Conservation (phyloP, 1,140 invertebrate species). For the Ceratina japonica region DNA sequence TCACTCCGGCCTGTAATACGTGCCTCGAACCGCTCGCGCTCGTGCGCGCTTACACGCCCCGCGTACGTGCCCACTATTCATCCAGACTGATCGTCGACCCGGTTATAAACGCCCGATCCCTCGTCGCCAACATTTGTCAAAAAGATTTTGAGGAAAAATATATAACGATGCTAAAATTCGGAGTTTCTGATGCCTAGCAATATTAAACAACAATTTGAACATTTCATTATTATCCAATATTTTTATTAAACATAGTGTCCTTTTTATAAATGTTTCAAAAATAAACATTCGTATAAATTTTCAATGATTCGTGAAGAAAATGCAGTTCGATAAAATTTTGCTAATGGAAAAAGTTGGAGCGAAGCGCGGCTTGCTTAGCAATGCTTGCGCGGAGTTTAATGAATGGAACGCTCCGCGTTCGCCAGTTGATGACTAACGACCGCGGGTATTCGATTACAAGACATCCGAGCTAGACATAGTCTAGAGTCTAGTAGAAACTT, state of each 20-base stretch:
- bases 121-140: constrained; percentile 37
- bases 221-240: no score
- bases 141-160: not conserved
- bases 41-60: constrained; percentile 45
- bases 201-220: no score
- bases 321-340: not conserved
- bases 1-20: constrained; percentile 19
- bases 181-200: no score
- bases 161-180: no score
- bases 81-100: constrained; percentile 20
- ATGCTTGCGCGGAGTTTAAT: constrained; percentile 26
- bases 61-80: constrained; percentile 40
- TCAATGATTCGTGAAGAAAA: not conserved
- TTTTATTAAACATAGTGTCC: no score
- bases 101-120: constrained; percentile 33
- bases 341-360: not conserved
- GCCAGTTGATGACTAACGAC: constrained; percentile 42
- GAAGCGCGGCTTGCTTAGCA: not conserved
- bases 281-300: no score
- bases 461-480: constrained; percentile 55
- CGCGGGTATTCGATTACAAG: constrained; percentile 48
- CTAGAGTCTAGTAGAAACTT: constrained; percentile 59
- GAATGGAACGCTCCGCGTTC: constrained; percentile 42
- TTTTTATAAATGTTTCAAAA: no score
- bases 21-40: constrained; percentile 8